These are phyloP conservation scores for Ptilorrhoa leucosticta DNA, from an alignment of 2,113 vertebrate genomes.

Conservation along the genomic window DNA sequence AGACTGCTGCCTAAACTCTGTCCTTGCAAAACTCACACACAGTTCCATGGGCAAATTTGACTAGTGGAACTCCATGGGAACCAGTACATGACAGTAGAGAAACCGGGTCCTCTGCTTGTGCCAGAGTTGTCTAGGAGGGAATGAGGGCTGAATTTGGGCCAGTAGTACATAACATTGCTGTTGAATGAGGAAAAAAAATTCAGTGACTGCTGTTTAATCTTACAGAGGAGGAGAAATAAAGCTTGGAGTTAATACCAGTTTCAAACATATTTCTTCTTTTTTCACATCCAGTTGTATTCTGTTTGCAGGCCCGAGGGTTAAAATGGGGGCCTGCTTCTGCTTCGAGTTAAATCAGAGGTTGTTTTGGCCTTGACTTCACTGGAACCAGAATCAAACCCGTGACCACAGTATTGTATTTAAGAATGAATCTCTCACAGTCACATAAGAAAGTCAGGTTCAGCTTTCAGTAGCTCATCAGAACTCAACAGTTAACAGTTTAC, in stretches of 20 bases:
- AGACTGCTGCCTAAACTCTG: background rate
- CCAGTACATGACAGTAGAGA: background rate
- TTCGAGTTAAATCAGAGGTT: slow-evolving; percentile 31
- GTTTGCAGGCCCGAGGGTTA: background rate
- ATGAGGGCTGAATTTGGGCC: background rate
- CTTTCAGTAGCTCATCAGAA: background rate
- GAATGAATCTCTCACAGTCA: background rate
- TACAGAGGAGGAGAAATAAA: background rate
- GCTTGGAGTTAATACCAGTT: background rate
- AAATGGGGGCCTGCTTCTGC: background rate
- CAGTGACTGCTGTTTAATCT: background rate
- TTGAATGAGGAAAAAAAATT: background rate
- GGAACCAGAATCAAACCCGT: slow-evolving; percentile 13
- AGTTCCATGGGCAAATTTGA: background rate
- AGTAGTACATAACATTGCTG: background rate
- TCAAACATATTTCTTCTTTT: background rate
- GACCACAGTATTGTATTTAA: background rate
- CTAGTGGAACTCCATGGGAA: background rate
- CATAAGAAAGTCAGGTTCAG: background rate
- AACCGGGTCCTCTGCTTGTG: background rate
- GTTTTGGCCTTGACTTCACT: slow-evolving; percentile 24
- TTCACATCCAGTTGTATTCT: background rate
- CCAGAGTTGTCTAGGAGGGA: background rate
- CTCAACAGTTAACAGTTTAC: background rate
- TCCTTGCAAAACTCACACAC: background rate